phyloP scores from a whole-genome alignment of 2,888 invertebrate species.

The Nemotelus pantherinus region DNA sequence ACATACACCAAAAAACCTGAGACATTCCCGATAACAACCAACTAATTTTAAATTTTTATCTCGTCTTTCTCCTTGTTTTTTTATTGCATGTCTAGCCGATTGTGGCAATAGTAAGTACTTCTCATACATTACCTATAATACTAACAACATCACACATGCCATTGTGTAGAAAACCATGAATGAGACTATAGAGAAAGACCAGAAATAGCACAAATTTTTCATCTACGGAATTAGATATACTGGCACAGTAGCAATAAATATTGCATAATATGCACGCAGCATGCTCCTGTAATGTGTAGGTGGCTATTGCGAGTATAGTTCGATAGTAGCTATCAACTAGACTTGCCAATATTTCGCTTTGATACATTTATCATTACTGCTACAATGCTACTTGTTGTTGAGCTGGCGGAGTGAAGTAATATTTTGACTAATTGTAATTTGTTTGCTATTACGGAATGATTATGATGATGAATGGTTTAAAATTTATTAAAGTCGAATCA shows the following conservation, averaged over 20 bases:
- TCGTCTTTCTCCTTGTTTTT: conserved; percentile 14
- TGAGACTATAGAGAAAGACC: no score
- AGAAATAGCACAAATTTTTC: no score
- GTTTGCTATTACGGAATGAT: no score
- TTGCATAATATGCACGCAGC: no score
- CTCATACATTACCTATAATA: not conserved
- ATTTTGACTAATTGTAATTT: not conserved
- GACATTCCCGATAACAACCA: not conserved
- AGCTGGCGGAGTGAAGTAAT: not conserved
- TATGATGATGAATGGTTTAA: no score
- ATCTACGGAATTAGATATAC: no score
- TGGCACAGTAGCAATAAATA: no score
- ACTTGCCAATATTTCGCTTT: conserved; percentile 24
- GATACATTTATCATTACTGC: conserved; percentile 17
- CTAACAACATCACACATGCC: not conserved
- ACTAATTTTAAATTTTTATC: conserved; percentile 20
- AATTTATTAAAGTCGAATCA: no score
- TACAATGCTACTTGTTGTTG: not conserved
- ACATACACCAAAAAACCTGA: not conserved
- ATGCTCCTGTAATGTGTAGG: not conserved
- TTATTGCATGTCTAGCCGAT: conserved; percentile 50
- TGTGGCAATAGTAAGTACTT: conserved; percentile 49
- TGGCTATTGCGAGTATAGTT: not conserved
- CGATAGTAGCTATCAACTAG: no score
- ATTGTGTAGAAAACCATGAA: no score